Conservation (phyloP, 1,140 invertebrate species). For the Zaprionus kolodkinae region DNA sequence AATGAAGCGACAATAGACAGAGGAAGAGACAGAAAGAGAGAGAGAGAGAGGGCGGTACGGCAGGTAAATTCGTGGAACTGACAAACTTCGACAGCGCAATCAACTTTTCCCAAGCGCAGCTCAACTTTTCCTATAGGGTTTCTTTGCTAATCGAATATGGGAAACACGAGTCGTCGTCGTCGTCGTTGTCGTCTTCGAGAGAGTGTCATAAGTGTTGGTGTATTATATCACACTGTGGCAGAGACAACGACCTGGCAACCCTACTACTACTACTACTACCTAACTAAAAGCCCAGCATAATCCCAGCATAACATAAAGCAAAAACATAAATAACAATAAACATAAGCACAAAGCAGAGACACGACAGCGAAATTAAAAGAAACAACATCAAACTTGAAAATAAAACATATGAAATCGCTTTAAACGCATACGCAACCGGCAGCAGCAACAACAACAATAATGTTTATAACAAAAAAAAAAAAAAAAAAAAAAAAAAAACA, state of each 20-base stretch:
- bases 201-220: background rate
- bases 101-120: conserved; percentile 7
- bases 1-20: background rate
- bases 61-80: conserved; percentile 35
- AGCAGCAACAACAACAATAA: conserved; percentile 2
- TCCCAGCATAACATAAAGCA: background rate
- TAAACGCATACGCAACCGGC: conserved; percentile 34
- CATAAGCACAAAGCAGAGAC: conserved; percentile 23
- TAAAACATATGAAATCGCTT: conserved; percentile 26
- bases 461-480: background rate
- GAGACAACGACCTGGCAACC: background rate
- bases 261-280: conserved; percentile 17
- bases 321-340: conserved; percentile 41
- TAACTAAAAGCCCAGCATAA: conserved; percentile 14
- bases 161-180: background rate
- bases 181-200: no score
- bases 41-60: background rate
- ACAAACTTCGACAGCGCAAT: conserved; percentile 25
- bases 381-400: conserved; percentile 34
- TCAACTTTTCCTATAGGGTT: conserved; percentile 9
- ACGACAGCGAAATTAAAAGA: conserved; percentile 35
- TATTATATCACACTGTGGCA: background rate
- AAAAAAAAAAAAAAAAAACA: background rate
- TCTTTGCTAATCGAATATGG: background rate
- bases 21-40: background rate